Conservation (phyloP, 2,888 invertebrate genomes). For the Lottia gigantea region DNA sequence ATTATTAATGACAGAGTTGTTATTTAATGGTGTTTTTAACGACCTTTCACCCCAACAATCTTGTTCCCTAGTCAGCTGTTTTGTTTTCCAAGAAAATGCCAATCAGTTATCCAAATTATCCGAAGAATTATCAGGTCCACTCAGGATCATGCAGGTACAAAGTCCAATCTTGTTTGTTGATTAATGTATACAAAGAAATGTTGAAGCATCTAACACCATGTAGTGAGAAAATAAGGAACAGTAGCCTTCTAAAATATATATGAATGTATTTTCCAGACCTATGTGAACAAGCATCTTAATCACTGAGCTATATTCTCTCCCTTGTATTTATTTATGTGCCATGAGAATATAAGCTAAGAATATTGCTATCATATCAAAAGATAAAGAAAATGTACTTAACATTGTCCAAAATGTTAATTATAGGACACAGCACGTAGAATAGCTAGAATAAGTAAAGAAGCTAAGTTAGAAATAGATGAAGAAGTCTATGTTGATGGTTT, state of each 20-base stretch:
- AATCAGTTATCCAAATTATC: constrained; percentile 82
- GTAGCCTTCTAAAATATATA: no score
- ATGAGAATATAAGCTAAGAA: no score
- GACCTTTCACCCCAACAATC: constrained; percentile 78
- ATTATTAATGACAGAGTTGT: constrained; percentile 94
- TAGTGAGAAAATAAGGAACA: no score
- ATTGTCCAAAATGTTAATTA: neutral
- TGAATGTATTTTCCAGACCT: no score
- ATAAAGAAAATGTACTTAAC: no score
- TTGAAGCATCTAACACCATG: no score
- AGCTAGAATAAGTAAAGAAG: constrained; percentile 75
- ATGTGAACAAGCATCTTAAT: neutral
- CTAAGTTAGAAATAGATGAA: constrained; percentile 79
- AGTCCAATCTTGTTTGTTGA: neutral
- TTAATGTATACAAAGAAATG: no score
- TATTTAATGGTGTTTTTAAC: constrained; percentile 97
- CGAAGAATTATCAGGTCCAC: constrained; percentile 88
- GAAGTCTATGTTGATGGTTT: constrained; percentile 91
- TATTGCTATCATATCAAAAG: no score
- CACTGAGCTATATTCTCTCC: no score
- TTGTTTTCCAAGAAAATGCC: constrained; percentile 80
- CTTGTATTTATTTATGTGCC: no score
- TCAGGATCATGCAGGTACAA: constrained; percentile 84
- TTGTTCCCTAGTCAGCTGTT: constrained; percentile 70
- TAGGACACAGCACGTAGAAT: constrained; percentile 82